phyloP scores from a whole-genome alignment of 2,888 invertebrate genomes.

The Aromia moschata region DNA sequence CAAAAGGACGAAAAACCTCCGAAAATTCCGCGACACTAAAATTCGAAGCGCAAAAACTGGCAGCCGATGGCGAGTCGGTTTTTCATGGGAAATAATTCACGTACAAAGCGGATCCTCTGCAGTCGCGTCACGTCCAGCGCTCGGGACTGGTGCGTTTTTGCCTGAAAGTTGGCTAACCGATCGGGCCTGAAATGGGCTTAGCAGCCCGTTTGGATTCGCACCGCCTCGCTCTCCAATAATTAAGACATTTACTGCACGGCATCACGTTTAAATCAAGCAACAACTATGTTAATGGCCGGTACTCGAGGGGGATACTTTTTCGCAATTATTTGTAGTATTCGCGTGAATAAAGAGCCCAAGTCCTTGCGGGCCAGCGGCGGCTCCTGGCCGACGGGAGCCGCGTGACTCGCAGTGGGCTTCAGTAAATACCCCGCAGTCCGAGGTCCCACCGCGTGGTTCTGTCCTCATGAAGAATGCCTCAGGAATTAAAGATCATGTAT shows the following conservation, averaged over 20 bases:
- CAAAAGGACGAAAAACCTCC: conserved; percentile 45
- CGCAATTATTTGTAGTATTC: conserved; percentile 58
- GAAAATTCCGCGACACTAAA: conserved; percentile 60
- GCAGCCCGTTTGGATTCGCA: conserved; percentile 63
- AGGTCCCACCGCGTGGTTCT: too few species aligned
- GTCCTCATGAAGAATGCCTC: too few species aligned
- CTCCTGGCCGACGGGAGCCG: background rate
- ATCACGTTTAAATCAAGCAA: conserved; percentile 63
- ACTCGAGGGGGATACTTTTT: conserved; percentile 56
- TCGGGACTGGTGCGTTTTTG: conserved; percentile 58
- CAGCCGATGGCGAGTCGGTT: conserved; percentile 53
- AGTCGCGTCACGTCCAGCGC: conserved; percentile 58
- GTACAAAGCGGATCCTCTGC: conserved; percentile 55
- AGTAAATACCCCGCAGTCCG: too few species aligned
- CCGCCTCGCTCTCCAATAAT: conserved; percentile 61
- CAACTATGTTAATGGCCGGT: conserved; percentile 62
- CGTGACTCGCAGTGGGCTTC: too few species aligned
- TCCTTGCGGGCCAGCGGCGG: background rate
- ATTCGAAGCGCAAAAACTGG: conserved; percentile 56
- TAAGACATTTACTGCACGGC: conserved; percentile 63
- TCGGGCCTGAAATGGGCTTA: conserved; percentile 62
- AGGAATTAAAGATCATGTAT: too few species aligned
- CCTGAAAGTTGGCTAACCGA: conserved; percentile 55
- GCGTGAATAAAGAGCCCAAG: conserved; percentile 32
- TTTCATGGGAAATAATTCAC: conserved; percentile 61